Conservation (phyloP, 2,797 vertebrate genomes). For the Galagoides demidoff region DNA sequence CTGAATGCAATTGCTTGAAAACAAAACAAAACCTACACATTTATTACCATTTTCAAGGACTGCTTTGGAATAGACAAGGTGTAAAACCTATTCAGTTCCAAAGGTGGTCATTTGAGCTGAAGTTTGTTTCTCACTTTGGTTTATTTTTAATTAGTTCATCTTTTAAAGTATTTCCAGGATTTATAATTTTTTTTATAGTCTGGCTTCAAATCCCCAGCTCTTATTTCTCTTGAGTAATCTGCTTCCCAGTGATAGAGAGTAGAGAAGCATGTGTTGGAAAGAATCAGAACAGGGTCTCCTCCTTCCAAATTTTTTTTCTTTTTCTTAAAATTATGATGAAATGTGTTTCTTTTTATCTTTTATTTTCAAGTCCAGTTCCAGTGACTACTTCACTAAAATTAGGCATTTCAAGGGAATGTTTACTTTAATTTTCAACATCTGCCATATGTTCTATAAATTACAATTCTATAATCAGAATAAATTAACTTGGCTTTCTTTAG, state of each 20-base stretch:
- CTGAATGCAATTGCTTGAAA: conserved; percentile 41
- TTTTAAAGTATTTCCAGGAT: conserved; percentile 42
- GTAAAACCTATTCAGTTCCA: conserved; percentile 8
- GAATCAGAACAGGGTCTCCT: not conserved
- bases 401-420: conserved; percentile 57
- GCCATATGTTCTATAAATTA: conserved; percentile 47
- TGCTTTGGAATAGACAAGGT: not conserved
- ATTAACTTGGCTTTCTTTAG: conserved; percentile 50
- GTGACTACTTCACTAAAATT: conserved; percentile 33
- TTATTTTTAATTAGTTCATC: conserved; percentile 50
- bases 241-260: not conserved
- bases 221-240: conserved; percentile 37
- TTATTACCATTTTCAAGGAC: conserved; percentile 37
- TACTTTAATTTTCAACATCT: conserved; percentile 53
- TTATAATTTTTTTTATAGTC: conserved; percentile 19
- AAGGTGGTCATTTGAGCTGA: not conserved
- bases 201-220: not conserved
- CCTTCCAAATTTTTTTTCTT: not conserved
- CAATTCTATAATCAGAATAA: conserved; percentile 63
- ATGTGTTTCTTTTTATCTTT: conserved; percentile 22
- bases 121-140: not conserved
- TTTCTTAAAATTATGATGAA: conserved; percentile 50
- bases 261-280: not conserved
- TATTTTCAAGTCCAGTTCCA: conserved; percentile 50
- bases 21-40: not conserved